These are phyloP conservation scores for Salvator merianae DNA, from an alignment of 2,113 vertebrate species.

Conservation along the genomic window DNA sequence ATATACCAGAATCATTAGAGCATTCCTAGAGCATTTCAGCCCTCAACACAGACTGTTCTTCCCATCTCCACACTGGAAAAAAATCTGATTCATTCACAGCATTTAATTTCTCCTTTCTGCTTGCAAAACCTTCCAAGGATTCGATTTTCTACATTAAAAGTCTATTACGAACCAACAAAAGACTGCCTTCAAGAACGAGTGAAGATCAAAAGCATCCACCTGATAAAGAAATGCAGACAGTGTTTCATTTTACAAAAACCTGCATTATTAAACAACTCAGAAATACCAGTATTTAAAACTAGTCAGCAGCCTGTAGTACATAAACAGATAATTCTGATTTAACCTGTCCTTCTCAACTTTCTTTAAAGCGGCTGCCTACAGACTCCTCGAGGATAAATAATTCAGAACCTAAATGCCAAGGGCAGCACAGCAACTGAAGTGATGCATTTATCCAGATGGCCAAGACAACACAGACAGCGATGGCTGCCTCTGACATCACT, in stretches of 20 bases:
- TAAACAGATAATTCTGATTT: slow-evolving; percentile 26
- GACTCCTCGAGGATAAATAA: slow-evolving; percentile 72
- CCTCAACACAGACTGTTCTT: background rate
- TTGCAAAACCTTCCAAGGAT: background rate
- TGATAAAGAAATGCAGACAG: background rate
- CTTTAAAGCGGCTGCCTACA: slow-evolving; percentile 49
- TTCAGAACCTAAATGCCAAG: slow-evolving; percentile 65
- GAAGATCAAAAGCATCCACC: background rate
- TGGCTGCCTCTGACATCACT: slow-evolving; percentile 45
- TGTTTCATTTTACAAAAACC: slow-evolving; percentile 15
- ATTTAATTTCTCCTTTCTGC: slow-evolving; percentile 26
- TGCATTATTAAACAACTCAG: background rate
- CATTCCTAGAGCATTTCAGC: background rate
- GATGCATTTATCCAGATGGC: slow-evolving; percentile 52
- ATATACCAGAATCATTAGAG: background rate
- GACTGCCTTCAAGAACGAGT: background rate
- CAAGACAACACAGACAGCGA: slow-evolving; percentile 57
- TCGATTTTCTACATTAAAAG: background rate
- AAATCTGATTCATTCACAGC: slow-evolving; percentile 9
- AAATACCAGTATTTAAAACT: background rate
- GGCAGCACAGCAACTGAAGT: slow-evolving; percentile 50
- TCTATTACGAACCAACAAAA: slow-evolving; percentile 28
- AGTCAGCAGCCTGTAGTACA: background rate
- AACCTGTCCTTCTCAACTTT: slow-evolving; percentile 37
- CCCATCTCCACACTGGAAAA: background rate